Conservation (phyloP, 2,113 vertebrate genomes). For the Polyodon spathula region DNA sequence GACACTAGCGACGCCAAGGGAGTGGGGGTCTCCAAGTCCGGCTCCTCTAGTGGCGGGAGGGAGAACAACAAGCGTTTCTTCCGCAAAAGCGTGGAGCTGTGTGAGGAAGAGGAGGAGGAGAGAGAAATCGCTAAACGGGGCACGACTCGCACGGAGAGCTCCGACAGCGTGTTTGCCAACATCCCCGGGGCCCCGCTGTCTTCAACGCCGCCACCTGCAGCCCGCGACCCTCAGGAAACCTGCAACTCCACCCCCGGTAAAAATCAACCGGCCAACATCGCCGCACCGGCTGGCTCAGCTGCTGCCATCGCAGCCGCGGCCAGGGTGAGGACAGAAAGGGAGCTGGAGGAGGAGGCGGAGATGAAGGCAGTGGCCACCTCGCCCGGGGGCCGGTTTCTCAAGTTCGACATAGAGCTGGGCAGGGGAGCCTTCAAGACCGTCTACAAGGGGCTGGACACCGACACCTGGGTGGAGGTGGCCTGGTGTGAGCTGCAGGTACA, state of each 20-base stretch:
- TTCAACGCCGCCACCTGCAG: slow-evolving; percentile 47
- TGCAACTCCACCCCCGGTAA: slow-evolving; percentile 42
- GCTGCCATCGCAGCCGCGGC: too few relatives aligned
- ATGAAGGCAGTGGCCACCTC: slow-evolving; percentile 94
- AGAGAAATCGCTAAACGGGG: too few relatives aligned
- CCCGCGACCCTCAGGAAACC: too few relatives aligned
- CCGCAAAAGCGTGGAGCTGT: slow-evolving; percentile 79
- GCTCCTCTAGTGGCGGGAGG: too few relatives aligned
- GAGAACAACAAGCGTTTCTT: slow-evolving; percentile 75
- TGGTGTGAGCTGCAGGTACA: slow-evolving; percentile 95
- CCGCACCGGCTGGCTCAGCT: slow-evolving; percentile 30
- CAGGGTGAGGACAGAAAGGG: slow-evolving; percentile 52
- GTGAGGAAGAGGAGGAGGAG: slow-evolving; percentile 67
- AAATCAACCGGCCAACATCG: slow-evolving; percentile 34
- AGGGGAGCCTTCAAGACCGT: slow-evolving; percentile 90
- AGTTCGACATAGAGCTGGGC: slow-evolving; percentile 87
- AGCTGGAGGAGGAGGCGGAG: slow-evolving; percentile 84
- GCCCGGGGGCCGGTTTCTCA: slow-evolving; percentile 79
- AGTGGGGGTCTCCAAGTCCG: too few relatives aligned
- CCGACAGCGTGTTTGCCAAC: not conserved
- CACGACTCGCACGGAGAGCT: not conserved
- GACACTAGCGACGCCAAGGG: slow-evolving; percentile 36
- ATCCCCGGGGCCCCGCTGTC: too few relatives aligned
- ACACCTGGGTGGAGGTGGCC: slow-evolving; percentile 90
- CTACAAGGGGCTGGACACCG: slow-evolving; percentile 87